Evolutionary conservation across 2,888 invertebrate species (phyloP).

Genomic region (Dasypolia templi): DNA sequence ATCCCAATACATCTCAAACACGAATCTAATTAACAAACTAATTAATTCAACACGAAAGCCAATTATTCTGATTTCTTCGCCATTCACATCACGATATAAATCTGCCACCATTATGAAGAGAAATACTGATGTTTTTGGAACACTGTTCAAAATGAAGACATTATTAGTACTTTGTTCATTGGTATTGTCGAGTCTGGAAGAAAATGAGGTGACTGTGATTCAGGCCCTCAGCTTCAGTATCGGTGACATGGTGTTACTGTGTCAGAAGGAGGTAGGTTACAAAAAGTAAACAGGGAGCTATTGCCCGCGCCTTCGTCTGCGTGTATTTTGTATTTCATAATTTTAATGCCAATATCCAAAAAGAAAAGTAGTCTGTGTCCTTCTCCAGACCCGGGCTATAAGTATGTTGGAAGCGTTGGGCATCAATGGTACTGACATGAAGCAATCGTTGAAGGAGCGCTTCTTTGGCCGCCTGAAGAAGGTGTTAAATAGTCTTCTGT

Average conservation of each 20-base stretch:
- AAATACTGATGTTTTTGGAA: background rate
- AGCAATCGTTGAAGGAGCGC: too few relatives aligned
- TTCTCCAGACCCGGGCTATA: too few relatives aligned
- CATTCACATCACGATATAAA: background rate
- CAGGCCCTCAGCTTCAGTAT: conserved; percentile 26
- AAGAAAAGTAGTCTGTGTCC: background rate
- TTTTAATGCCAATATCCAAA: background rate
- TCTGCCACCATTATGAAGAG: background rate
- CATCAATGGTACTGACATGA: too few relatives aligned
- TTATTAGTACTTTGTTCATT: conserved; percentile 29
- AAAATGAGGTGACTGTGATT: conserved; percentile 38
- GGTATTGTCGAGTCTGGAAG: background rate
- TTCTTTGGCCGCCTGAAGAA: too few relatives aligned
- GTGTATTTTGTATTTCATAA: background rate
- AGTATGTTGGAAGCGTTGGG: too few relatives aligned
- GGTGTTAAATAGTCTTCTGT: too few relatives aligned
- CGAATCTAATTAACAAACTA: conserved; percentile 45
- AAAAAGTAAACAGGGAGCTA: background rate
- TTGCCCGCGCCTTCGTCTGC: background rate
- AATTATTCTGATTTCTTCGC: conserved; percentile 34
- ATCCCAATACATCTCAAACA: conserved; percentile 24
- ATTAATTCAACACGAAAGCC: conserved; percentile 40
- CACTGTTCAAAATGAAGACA: conserved; percentile 1
- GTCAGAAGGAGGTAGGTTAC: conserved; percentile 47
- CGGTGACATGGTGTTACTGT: conserved; percentile 43